phyloP scores from a whole-genome alignment of 1,140 invertebrate species.

The Thaumatotibia leucotreta region DNA sequence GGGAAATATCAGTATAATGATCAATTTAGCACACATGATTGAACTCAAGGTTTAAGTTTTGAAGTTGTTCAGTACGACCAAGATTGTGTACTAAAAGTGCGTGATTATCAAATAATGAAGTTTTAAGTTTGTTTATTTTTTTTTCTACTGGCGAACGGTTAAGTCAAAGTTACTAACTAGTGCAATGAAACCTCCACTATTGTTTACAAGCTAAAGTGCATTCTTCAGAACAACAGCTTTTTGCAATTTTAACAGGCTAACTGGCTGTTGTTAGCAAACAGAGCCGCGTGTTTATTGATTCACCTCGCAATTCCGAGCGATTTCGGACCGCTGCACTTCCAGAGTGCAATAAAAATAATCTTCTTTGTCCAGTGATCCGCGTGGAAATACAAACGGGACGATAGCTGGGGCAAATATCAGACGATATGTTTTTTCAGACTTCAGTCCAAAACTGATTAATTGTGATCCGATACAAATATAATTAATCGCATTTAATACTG shows the following conservation, averaged over 20 bases:
- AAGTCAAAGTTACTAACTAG: neutral
- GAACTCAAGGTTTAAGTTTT: too few relatives aligned
- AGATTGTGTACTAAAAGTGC: too few relatives aligned
- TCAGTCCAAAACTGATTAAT: constrained; percentile 40
- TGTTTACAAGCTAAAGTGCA: neutral
- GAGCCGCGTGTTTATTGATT: constrained; percentile 31
- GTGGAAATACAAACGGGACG: constrained; percentile 43
- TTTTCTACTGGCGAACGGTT: neutral
- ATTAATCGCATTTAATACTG: neutral
- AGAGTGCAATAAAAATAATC: constrained; percentile 71
- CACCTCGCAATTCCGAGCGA: constrained; percentile 57
- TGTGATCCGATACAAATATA: constrained; percentile 22
- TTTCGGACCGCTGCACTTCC: constrained; percentile 58
- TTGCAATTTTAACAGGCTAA: neutral
- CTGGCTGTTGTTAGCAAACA: neutral
- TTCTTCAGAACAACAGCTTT: neutral
- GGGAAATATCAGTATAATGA: too few relatives aligned
- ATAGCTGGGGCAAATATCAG: constrained; percentile 46
- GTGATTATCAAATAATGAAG: too few relatives aligned
- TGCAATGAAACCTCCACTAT: neutral
- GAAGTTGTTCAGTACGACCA: too few relatives aligned
- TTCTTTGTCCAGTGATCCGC: constrained; percentile 58
- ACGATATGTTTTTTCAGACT: constrained; percentile 50
- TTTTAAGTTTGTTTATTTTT: too few relatives aligned
- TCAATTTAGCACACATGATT: too few relatives aligned